Percentiles rank a stretch among this genome's conserved stretches.
These are phyloP conservation scores for Neelides sp. DNA, from an alignment of 1,140 invertebrate genomes.

Conservation along the genomic window DNA sequence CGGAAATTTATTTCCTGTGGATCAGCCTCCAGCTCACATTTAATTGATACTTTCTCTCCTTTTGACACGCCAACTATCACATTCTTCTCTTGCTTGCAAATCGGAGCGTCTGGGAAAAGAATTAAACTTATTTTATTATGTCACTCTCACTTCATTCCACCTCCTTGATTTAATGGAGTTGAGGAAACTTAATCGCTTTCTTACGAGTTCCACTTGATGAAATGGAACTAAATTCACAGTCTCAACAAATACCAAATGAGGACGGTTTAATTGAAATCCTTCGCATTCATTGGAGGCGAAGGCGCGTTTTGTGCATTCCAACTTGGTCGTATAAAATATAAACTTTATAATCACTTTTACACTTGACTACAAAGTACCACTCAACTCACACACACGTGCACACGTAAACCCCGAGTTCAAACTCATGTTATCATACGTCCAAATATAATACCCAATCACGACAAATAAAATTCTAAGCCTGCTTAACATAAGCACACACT, in stretches of 20 bases:
- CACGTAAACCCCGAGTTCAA: too few species aligned
- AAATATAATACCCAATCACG: too few species aligned
- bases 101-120: constrained; percentile 54
- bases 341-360: too few species aligned
- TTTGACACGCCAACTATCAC: constrained; percentile 65
- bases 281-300: background rate
- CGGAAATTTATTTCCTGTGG: constrained; percentile 66
- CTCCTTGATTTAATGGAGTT: background rate
- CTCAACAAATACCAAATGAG: background rate
- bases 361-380: too few species aligned
- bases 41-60: constrained; percentile 65
- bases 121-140: background rate
- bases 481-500: too few species aligned
- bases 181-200: too few species aligned
- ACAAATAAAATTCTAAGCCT: too few species aligned
- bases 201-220: too few species aligned
- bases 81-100: constrained; percentile 55
- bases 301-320: too few species aligned
- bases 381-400: too few species aligned
- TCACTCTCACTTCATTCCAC: background rate
- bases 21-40: constrained; percentile 74
- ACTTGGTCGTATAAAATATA: too few species aligned
- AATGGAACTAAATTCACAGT: background rate
- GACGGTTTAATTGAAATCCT: background rate
- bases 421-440: too few species aligned